A percentile compares a stretch with the other conserved stretches of the same genome.
Conservation (phyloP, 2,797 vertebrate genomes). For the Tenualosa ilisha region DNA sequence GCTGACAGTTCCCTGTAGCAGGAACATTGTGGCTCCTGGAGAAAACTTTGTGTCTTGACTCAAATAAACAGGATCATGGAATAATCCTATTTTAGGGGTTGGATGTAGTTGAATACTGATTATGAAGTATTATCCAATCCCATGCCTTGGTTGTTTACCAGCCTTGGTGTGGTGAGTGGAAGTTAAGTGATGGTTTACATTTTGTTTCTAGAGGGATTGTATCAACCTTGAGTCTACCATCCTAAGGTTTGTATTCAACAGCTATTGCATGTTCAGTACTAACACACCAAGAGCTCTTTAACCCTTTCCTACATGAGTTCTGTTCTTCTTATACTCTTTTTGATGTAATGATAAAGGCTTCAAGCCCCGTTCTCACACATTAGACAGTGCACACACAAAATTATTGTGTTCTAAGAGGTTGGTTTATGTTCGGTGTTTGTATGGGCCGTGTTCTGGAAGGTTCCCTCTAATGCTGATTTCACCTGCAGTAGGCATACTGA, state of each 20-base stretch:
- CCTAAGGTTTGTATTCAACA: constrained; percentile 53
- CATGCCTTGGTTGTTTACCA: not conserved
- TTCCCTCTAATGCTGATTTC: not conserved
- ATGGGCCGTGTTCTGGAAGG: not conserved
- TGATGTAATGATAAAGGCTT: not conserved
- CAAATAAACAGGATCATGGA: not conserved
- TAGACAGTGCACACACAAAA: not conserved
- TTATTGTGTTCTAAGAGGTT: not conserved
- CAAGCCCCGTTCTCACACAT: not conserved
- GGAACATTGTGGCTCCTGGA: not conserved
- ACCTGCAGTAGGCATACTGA: not conserved
- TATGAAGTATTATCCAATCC: not conserved
- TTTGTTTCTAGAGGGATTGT: constrained; percentile 58
- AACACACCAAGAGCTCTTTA: constrained; percentile 28
- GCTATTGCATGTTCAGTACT: constrained; percentile 25
- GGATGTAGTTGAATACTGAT: not conserved
- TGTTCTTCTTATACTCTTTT: not conserved
- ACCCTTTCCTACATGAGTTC: not conserved
- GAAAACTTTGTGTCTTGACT: not conserved
- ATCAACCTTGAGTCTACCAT: constrained; percentile 52
- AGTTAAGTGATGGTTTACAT: constrained; percentile 27
- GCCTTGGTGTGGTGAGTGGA: not conserved
- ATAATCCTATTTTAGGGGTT: not conserved
- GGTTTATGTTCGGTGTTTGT: not conserved
- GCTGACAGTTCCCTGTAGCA: not conserved